Percentiles rank a stretch among this genome's conserved stretches.
Evolutionary conservation across 2,797 vertebrate species (phyloP).

Genomic region (Perodicticus potto): DNA sequence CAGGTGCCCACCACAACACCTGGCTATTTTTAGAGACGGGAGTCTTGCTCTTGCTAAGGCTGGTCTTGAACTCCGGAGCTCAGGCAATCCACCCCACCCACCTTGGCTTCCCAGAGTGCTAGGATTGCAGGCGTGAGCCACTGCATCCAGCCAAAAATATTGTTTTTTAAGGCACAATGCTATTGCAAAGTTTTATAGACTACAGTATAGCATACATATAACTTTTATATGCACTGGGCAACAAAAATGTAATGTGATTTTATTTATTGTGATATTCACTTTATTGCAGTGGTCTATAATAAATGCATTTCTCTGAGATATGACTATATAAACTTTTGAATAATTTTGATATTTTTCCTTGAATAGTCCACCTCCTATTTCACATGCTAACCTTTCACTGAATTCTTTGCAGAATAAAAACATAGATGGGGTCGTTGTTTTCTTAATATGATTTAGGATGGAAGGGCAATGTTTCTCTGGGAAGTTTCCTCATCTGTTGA

Average conservation of each 20-base stretch:
- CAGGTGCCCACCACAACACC: too few relatives aligned
- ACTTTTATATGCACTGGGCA: neutral
- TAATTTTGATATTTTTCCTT: conserved; percentile 20
- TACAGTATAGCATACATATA: neutral
- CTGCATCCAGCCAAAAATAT: neutral
- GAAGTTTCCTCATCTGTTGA: neutral
- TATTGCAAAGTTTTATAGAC: neutral
- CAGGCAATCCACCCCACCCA: too few relatives aligned
- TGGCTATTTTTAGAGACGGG: too few relatives aligned
- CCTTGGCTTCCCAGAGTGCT: too few relatives aligned
- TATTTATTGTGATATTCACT: neutral
- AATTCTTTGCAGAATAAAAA: conserved; percentile 12
- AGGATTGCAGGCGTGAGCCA: too few relatives aligned
- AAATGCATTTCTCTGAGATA: neutral
- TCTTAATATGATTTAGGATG: conserved; percentile 34
- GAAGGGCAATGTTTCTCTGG: conserved; percentile 41
- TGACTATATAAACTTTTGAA: neutral
- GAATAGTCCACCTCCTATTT: neutral
- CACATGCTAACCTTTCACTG: neutral
- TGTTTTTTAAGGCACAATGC: neutral
- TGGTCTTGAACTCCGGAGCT: too few relatives aligned
- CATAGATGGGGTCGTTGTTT: neutral
- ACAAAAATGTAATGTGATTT: neutral
- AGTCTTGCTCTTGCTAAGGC: too few relatives aligned
- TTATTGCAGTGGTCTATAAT: neutral